These are phyloP conservation scores for Orientallactaga bullata DNA, from an alignment of 2,113 vertebrate genomes.

Conservation along the genomic window DNA sequence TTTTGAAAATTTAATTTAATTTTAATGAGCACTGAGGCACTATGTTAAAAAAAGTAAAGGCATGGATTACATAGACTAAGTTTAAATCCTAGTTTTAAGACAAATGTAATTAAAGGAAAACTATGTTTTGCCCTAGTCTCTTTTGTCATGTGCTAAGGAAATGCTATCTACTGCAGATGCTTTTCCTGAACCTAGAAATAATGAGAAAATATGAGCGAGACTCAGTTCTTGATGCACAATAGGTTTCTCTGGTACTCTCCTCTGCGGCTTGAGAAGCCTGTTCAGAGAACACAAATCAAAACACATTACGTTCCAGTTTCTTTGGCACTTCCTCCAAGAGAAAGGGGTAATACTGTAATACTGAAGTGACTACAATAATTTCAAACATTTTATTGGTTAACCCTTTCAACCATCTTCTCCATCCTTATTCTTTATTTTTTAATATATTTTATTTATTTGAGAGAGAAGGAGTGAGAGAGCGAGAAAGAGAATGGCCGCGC, in stretches of 20 bases:
- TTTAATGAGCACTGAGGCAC: background rate
- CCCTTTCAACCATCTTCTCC: background rate
- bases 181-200: background rate
- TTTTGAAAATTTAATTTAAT: conserved; percentile 13
- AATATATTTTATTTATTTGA: background rate
- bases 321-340: background rate
- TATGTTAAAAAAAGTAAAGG: background rate
- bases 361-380: background rate
- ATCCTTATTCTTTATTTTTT: no score
- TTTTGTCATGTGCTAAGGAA: conserved; percentile 23
- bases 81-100: conserved; percentile 8
- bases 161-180: background rate
- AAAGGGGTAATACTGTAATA: background rate
- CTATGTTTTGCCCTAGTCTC: background rate
- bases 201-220: background rate
- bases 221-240: background rate
- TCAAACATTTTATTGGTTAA: background rate
- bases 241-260: background rate
- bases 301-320: background rate
- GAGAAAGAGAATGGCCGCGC: no score
- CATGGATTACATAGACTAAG: background rate
- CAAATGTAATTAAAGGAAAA: background rate
- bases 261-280: background rate
- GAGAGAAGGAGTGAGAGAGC: no score
- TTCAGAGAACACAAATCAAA: background rate